Percentiles rank a stretch among this genome's conserved stretches.
These are phyloP conservation scores for Colletes collaris DNA, from an alignment of 2,888 invertebrate species.

Conservation along the genomic window DNA sequence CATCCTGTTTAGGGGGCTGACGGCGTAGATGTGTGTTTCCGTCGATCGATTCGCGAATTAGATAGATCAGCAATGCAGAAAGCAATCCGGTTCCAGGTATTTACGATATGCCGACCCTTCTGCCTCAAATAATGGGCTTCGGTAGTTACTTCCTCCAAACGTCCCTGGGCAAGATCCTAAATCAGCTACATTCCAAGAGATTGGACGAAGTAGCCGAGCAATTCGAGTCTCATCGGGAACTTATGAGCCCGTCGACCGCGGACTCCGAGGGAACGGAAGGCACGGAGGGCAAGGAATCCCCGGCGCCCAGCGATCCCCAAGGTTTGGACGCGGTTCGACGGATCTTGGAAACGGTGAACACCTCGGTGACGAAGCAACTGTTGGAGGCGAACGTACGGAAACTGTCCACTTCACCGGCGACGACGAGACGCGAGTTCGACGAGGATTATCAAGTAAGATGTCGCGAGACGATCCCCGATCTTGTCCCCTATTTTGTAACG, in stretches of 20 bases:
- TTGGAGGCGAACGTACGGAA: constrained; percentile 89
- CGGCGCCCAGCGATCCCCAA: constrained; percentile 81
- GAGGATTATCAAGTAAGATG: constrained; percentile 78
- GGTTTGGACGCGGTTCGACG: constrained; percentile 88
- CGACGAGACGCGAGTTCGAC: constrained; percentile 78
- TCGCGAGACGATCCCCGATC: no score
- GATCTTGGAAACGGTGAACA: constrained; percentile 90
- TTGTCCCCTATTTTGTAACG: no score
- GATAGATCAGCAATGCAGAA: neutral
- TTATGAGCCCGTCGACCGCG: constrained; percentile 79
- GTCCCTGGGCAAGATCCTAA: constrained; percentile 87
- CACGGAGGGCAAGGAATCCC: constrained; percentile 84
- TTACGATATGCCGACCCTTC: constrained; percentile 79
- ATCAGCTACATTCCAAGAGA: constrained; percentile 84
- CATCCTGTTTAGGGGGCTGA: no score
- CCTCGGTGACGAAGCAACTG: constrained; percentile 90
- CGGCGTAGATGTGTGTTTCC: no score
- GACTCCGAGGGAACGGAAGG: constrained; percentile 87
- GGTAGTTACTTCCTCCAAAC: constrained; percentile 79
- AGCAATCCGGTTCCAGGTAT: constrained; percentile 60
- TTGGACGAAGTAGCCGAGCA: constrained; percentile 76
- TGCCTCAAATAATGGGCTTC: constrained; percentile 79
- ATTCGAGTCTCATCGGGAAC: constrained; percentile 78
- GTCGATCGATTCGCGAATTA: neutral
- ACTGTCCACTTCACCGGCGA: constrained; percentile 85